phyloP scores from a whole-genome alignment of 2,113 vertebrate species.

The Sialia sialis region DNA sequence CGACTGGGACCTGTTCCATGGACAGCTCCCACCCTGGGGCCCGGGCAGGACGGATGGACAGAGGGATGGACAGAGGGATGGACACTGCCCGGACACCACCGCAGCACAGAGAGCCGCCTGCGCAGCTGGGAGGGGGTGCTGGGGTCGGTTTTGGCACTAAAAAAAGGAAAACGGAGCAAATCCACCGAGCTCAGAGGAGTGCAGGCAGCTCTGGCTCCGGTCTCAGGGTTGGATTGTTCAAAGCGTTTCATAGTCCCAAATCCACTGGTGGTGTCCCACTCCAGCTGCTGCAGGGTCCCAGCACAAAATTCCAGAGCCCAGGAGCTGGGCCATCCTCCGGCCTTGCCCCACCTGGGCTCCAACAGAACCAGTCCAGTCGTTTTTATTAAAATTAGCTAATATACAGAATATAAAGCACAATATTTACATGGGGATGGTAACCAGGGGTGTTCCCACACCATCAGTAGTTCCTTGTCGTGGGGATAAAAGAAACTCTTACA shows the following conservation, averaged over 20 bases:
- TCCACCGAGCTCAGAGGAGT: neutral
- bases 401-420: constrained; percentile 80
- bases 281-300: neutral
- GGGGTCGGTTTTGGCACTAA: constrained; percentile 48
- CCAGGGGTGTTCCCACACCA: constrained; percentile 63
- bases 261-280: fast-evolving
- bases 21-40: neutral
- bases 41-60: neutral
- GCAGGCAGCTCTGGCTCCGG: neutral
- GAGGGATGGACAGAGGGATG: neutral
- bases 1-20: neutral
- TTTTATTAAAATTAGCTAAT: constrained; percentile 73
- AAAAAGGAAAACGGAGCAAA: neutral
- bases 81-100: neutral
- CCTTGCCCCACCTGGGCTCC: neutral
- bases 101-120: neutral
- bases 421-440: constrained; percentile 76
- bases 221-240: neutral
- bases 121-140: neutral
- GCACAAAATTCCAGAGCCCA: neutral
- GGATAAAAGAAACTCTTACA: neutral
- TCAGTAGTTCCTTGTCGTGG: constrained; percentile 63
- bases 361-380: constrained; percentile 39
- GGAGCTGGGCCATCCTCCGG: neutral
- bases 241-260: neutral